Conservation (phyloP, 2,797 vertebrate species). For the Sebastes diploproa region DNA sequence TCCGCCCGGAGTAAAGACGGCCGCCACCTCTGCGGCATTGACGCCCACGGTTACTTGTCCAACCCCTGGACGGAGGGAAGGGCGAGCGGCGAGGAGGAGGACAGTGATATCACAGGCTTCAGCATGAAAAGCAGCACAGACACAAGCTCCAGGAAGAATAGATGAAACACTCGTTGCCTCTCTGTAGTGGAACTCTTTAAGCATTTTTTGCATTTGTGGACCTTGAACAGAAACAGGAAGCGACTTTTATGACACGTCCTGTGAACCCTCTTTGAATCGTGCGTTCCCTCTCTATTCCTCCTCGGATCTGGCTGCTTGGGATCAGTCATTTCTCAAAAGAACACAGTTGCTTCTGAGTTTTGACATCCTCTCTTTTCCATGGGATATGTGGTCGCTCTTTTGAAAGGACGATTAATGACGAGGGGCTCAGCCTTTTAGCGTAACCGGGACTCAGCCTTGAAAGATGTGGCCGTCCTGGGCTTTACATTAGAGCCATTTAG, state of each 20-base stretch:
- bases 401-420: conserved; percentile 4
- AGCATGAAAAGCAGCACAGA: conserved; percentile 62
- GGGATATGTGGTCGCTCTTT: conserved; percentile 3
- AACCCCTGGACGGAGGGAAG: conserved; percentile 63
- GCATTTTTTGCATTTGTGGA: conserved; percentile 42
- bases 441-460: conserved; percentile 20
- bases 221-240: conserved; percentile 52
- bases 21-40: conserved; percentile 77
- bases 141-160: conserved; percentile 75
- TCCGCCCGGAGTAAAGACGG: conserved; percentile 69
- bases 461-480: conserved; percentile 10
- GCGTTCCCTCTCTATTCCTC: conserved; percentile 39
- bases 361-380: conserved; percentile 11
- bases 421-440: conserved; percentile 19
- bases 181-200: conserved; percentile 31
- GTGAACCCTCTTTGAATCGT: conserved; percentile 51
- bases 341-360: conserved; percentile 34
- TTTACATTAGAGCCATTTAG: conserved; percentile 28
- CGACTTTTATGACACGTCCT: conserved; percentile 43
- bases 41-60: conserved; percentile 82
- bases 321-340: conserved; percentile 52
- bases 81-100: conserved; percentile 36
- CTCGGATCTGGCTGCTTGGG: conserved; percentile 29
- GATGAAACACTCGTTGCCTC: conserved; percentile 77
- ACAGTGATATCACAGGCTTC: conserved; percentile 45